phyloP scores from a whole-genome alignment of 2,888 invertebrate species.

The Lepidocyrtinus sp. region DNA sequence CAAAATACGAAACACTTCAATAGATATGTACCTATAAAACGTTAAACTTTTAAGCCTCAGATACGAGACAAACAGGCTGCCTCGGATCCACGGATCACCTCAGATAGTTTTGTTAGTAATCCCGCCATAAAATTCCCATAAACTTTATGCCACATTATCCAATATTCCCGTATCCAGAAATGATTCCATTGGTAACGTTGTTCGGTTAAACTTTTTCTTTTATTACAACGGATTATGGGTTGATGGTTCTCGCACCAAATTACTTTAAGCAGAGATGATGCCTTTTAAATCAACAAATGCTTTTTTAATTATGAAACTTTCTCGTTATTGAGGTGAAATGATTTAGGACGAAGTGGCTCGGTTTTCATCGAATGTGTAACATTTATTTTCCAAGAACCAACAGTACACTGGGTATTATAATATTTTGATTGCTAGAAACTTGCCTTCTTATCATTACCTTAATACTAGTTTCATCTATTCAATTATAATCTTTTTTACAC shows the following conservation, averaged over 20 bases:
- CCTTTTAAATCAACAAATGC: too few species aligned
- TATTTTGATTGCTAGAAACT: conserved; percentile 47
- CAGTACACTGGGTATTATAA: conserved; percentile 33
- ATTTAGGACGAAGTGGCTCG: too few species aligned
- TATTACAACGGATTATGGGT: conserved; percentile 32
- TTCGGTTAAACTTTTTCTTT: conserved; percentile 15
- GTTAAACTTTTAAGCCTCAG: too few species aligned
- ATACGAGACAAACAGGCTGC: too few species aligned
- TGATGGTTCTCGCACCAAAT: too few species aligned
- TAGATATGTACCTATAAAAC: too few species aligned
- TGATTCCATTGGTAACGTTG: neutral
- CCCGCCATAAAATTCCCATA: conserved; percentile 38
- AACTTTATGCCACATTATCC: conserved; percentile 22
- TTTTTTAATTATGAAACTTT: too few species aligned
- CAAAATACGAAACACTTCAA: too few species aligned
- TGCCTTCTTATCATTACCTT: neutral
- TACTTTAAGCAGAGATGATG: too few species aligned
- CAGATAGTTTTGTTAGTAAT: conserved; percentile 3
- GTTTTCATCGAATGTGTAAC: too few species aligned
- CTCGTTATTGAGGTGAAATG: too few species aligned
- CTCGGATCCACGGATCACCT: too few species aligned
- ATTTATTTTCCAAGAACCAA: conserved; percentile 36
- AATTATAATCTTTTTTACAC: neutral
- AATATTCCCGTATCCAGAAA: neutral
- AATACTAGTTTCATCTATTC: neutral